Evolutionary conservation across 2,797 vertebrate genomes (phyloP), one percentile per base, ranked within the genome.

Genomic region (Notamacropus eugenii): DNA sequence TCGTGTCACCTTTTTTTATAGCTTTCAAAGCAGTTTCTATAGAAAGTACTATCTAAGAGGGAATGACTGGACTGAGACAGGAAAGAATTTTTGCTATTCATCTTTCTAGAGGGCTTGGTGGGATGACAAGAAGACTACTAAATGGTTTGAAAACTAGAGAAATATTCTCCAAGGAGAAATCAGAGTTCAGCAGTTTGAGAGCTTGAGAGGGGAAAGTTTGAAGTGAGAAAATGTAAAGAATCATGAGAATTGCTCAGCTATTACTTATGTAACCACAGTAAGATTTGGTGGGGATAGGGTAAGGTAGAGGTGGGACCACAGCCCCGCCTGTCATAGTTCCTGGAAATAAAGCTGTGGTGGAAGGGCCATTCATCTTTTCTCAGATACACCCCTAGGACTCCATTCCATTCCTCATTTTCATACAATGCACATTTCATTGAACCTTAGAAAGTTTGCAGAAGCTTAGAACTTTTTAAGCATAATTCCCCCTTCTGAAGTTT

Each of bases 131-230:
- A 54, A 67, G 59, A 40, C 55, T 92, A 28, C 56, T 94, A 29
- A 50, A 55, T 31, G 74, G 40, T 58, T 74, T 91, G 74, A 94
- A 96, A 95, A 28, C 55, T 59, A 57, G 31, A 93, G 62, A 92
- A 57, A 50, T 10, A 29, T 54, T 87, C 29, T 91, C 46, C 82
- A 56, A 82, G 82, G 90, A 90, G 94, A 91, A 90, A 6, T 27
- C 90, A 55, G 31, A 67, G 50, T 56, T 93, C 1, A n/a, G 50
- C 6, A 29, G 54, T 90, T 82, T 94, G 54, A 50, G 59, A 59
- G 27, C 55, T 74, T 58, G 52, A 0, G 4, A n/a, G 9, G 90
- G 74, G 27, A 46, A 46, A 82, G 74, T 82, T 82, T 82, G 40
- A 82, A 9, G 40, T 46, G 40, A 82, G 40, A 46, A 82, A 82